A percentile compares a stretch with the other conserved stretches of the same genome.
These are phyloP conservation scores for Gallinago solitaria DNA, from an alignment of 2,797 vertebrate species.

Conservation along the genomic window DNA sequence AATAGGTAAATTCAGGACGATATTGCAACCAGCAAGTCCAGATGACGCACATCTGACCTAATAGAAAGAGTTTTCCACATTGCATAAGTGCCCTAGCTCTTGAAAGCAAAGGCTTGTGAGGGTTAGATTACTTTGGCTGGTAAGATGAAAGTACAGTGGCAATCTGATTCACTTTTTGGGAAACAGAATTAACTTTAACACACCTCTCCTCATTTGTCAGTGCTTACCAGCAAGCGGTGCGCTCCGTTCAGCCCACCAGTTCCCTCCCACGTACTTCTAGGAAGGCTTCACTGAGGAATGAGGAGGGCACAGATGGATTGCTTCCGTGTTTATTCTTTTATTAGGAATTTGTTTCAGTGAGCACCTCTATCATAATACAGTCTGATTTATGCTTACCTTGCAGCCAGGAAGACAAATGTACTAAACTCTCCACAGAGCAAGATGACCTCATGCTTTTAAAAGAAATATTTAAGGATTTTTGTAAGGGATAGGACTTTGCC, in stretches of 20 bases:
- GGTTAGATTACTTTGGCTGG: neutral
- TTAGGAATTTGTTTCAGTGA: slow-evolving; percentile 44
- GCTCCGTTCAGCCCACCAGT: neutral
- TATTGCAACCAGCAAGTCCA: neutral
- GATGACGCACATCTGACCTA: neutral
- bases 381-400: slow-evolving; percentile 48
- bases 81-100: neutral
- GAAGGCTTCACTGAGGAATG: slow-evolving; percentile 16
- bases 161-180: neutral
- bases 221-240: neutral
- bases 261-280: neutral
- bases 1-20: neutral
- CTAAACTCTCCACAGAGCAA: slow-evolving; percentile 3
- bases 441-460: slow-evolving; percentile 19
- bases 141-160: neutral
- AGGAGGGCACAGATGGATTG: slow-evolving; percentile 13
- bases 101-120: neutral
- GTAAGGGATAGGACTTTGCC: neutral
- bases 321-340: slow-evolving; percentile 53
- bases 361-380: slow-evolving; percentile 45
- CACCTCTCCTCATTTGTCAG: neutral
- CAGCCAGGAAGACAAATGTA: neutral
- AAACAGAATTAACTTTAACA: neutral
- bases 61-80: neutral
- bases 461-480: neutral